Base-by-base conservation (phyloP, 2,888 invertebrate species). In the Hirtodrosophila confusa region DNA sequence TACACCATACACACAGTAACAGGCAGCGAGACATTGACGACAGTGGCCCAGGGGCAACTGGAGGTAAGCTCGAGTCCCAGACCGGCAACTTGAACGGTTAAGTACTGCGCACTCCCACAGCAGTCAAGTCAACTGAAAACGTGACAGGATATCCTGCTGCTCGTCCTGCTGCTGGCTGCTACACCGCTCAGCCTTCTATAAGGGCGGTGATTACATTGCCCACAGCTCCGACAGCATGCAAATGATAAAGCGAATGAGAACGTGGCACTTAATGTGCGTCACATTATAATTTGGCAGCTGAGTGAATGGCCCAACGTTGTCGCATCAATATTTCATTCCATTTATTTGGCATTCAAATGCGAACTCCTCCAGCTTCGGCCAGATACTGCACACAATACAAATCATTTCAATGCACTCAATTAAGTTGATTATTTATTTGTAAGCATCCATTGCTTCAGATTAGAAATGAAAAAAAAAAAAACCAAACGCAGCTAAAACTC, bases 121-220 rank as follows among this genome's bases (percentile, higher is more conserved):
- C 86, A 86, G 82, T 86, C 82, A 83, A 83, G 82, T 83, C 82
- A 86, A 86, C 82, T 86, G 86, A 86, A 86, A 83, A 83, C 82
- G 82, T 86, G 82, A 83, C 82, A 83, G 82, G 82, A 83, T 86
- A 83, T 83, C 82, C 82, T 83, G 83, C 75, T 68, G 56, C 45
- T 44, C 17, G 11, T 35, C 12, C 27, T 44, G 36, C 27, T 7
- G n/a, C 43, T 69, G 35, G 9, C 64, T 48, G 39, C 54, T 51
- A 11, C 24, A 41, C 41, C 44, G 12, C 37, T 44, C 29, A 37
- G 41, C 12, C 48, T 37, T 43, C 53, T 51, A 48, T 65, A 56
- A 29, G 39, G 47, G 31, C 61, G 58, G 35, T 63, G 57, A 73
- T 70, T 74, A 70, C 61, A 50, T 48, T 51, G 55, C 65, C 69